Evolutionary conservation across 2,888 invertebrate species (phyloP), one percentile per base, ranked within the genome.

Genomic region (Leucoma salicis): DNA sequence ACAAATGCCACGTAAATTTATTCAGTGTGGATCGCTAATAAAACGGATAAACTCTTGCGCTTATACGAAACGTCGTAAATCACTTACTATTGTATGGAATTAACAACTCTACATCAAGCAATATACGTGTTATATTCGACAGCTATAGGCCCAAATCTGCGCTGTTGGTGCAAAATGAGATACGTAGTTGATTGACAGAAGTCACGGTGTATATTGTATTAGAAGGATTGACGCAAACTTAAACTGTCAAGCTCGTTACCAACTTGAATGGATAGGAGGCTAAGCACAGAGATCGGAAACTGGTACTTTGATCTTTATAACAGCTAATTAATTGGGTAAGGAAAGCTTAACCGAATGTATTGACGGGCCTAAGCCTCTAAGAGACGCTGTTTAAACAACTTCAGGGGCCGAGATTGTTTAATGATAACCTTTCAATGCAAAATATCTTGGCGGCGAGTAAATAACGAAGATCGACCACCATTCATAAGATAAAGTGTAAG

Each of bases 321-420:
- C 76, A 73, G 77, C 79, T 83, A 82, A 84, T 84, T 84, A 82
- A 85, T 82, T 78, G 76, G 73, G 74, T 71, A 66, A 75, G 70
- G 74, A 74, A 78, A 76, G 73, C 78, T 82, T 78, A 79, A 71
- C 70, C 56, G 66, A 70, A 68, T 70, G 68, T 78, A 81, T 80
- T 77, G 83, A 79, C 72, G 72, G 72, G 60, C 51, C 54, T 49
- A 55, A 62, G 57, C 57, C 54, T 52, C 55, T 43, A 53, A 53
- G 53, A 48, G 56, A 42, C 53, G 47, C 47, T 53, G 53, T 52
- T 61, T 60, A 65, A 68, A 67, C 58, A 71, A 68, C 60, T 70
- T 63, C 43, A 55, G 57, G 60, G 59, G 53, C 56, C 61, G 54
- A 70, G 65, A 71, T 72, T 70, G 66, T 66, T 69, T 63, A 51